These are phyloP conservation scores for Galeopterus variegatus DNA, from an alignment of 2,113 vertebrate species.

Conservation along the genomic window DNA sequence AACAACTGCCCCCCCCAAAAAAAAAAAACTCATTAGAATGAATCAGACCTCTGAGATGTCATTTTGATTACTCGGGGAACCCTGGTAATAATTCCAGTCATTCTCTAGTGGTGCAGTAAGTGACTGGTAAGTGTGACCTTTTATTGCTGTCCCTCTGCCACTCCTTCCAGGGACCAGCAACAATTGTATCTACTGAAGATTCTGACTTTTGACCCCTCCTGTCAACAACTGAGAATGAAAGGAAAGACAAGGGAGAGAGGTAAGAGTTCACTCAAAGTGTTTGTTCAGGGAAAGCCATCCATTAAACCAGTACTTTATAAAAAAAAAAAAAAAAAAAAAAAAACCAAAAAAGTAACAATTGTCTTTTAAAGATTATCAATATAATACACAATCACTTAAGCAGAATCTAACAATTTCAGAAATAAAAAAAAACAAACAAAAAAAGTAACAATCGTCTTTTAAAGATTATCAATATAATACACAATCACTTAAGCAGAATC, in stretches of 20 bases:
- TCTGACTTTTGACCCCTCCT: slow-evolving; percentile 23
- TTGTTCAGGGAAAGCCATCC: not conserved
- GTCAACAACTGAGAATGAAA: not conserved
- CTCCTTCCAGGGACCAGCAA: not conserved
- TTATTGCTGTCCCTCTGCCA: not conserved
- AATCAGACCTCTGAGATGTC: not conserved
- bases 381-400: not conserved
- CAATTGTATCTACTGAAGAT: not conserved
- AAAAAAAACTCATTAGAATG: not conserved
- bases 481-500: not conserved
- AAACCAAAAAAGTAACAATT: not conserved
- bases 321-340: not conserved
- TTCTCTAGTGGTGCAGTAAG: not conserved
- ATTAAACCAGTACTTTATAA: not conserved
- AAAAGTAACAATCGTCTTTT: not conserved
- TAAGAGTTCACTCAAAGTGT: not conserved
- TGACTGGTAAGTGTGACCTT: not conserved
- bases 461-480: not conserved
- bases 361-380: not conserved
- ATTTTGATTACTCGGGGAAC: not conserved
- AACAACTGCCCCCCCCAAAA: not conserved
- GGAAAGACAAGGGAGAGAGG: not conserved
- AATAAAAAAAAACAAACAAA: slow-evolving; percentile 35
- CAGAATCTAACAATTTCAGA: slow-evolving; percentile 13
- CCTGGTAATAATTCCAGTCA: not conserved